phyloP scores from a whole-genome alignment of 30 jellyfish, hydroid and myxozoan genomes.

The Phacellophora camtschatica region DNA sequence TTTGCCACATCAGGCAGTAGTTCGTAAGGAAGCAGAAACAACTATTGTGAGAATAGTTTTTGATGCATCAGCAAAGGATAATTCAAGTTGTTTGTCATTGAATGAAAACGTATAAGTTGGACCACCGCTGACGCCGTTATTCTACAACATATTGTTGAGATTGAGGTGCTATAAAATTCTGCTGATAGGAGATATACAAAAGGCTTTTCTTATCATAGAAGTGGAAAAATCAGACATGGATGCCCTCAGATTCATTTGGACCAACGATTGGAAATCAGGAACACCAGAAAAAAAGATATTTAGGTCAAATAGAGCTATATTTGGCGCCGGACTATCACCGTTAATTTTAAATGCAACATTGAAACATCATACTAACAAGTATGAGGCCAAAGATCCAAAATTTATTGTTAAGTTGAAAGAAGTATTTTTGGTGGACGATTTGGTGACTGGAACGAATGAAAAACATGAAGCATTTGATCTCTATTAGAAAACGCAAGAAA shows the following conservation, averaged over 20 bases:
- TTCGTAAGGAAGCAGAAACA: conserved; percentile 12
- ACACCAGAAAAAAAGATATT: background rate
- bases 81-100: background rate
- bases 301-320: background rate
- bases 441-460: background rate
- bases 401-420: background rate
- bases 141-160: background rate
- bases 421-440: background rate
- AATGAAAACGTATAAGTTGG: background rate
- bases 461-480: background rate
- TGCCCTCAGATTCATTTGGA: background rate
- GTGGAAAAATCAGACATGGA: background rate
- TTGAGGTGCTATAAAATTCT: background rate
- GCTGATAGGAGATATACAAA: background rate
- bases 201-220: conserved; percentile 1
- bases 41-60: background rate
- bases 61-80: conserved; percentile 11
- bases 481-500: background rate
- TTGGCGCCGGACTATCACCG: background rate
- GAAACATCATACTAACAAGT: background rate
- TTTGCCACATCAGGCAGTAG: conserved; percentile 15
- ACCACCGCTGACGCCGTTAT: background rate
- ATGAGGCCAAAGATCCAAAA: background rate
- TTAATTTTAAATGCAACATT: background rate
- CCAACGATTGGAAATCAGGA: background rate